Conservation (phyloP, 2,888 invertebrate genomes). For the Silvanus unidentatus region DNA sequence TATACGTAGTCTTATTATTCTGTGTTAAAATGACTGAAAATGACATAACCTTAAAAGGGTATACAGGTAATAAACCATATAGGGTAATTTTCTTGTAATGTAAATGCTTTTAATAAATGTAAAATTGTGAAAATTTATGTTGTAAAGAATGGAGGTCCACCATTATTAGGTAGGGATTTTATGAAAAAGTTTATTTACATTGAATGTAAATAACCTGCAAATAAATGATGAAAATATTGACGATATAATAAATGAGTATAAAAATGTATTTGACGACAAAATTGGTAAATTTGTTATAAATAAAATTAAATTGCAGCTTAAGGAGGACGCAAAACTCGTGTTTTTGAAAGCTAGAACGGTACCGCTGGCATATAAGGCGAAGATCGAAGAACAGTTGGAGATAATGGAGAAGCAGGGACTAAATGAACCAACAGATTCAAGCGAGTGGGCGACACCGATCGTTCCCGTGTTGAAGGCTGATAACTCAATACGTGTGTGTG, state of each 20-base stretch:
- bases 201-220: background rate
- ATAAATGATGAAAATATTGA: too few relatives aligned
- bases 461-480: slow-evolving; percentile 3
- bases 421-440: background rate
- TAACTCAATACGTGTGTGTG: slow-evolving; percentile 3
- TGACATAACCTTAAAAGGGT: slow-evolving; percentile 1
- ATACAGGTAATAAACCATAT: slow-evolving; percentile 3
- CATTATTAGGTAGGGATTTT: slow-evolving; percentile 5
- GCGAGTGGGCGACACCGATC: slow-evolving; percentile 1
- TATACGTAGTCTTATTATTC: too few relatives aligned
- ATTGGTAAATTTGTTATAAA: background rate
- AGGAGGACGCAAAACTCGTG: slow-evolving; percentile 3
- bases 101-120: background rate
- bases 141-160: background rate
- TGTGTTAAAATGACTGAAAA: too few relatives aligned
- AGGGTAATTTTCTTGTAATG: slow-evolving; percentile 3
- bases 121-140: slow-evolving; percentile 3
- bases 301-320: slow-evolving; percentile 3
- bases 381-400: slow-evolving; percentile 1
- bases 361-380: background rate
- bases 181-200: background rate
- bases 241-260: too few relatives aligned
- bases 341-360: slow-evolving; percentile 7
- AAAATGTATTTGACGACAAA: background rate
- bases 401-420: background rate